These are phyloP conservation scores for Pyrrhia umbra DNA, from an alignment of 2,888 invertebrate genomes.

Conservation along the genomic window DNA sequence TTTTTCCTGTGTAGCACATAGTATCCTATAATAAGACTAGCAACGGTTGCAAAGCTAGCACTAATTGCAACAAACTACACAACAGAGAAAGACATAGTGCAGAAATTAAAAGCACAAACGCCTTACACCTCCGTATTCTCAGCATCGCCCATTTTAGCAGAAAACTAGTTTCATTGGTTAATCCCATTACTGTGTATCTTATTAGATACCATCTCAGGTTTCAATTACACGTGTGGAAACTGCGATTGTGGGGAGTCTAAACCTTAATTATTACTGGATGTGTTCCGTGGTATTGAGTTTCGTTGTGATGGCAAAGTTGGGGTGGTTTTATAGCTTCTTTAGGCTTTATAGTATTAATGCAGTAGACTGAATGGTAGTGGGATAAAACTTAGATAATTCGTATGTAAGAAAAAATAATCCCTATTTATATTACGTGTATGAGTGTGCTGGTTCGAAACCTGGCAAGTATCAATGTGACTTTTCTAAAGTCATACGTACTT, in stretches of 20 bases:
- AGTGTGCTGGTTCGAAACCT: too few species aligned
- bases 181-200: slow-evolving; percentile 52
- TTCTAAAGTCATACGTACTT: too few species aligned
- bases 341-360: too few species aligned
- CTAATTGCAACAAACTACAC: slow-evolving; percentile 13
- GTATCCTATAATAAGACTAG: not conserved
- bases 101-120: slow-evolving; percentile 43
- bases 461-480: too few species aligned
- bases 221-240: slow-evolving; percentile 50
- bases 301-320: slow-evolving; percentile 30
- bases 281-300: slow-evolving; percentile 21
- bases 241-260: slow-evolving; percentile 20
- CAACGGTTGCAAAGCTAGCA: not conserved
- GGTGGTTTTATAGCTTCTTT: not conserved
- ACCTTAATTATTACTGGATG: slow-evolving; percentile 26
- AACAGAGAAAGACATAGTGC: slow-evolving; percentile 12
- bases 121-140: slow-evolving; percentile 23
- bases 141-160: slow-evolving; percentile 33
- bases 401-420: too few species aligned
- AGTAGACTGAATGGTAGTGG: not conserved
- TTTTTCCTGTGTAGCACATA: too few species aligned
- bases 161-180: slow-evolving; percentile 59
- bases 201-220: slow-evolving; percentile 53
- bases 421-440: too few species aligned
- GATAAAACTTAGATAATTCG: too few species aligned